These are phyloP conservation scores for Ganaspis sp. DNA, from an alignment of 1,140 invertebrate genomes.

Conservation along the genomic window DNA sequence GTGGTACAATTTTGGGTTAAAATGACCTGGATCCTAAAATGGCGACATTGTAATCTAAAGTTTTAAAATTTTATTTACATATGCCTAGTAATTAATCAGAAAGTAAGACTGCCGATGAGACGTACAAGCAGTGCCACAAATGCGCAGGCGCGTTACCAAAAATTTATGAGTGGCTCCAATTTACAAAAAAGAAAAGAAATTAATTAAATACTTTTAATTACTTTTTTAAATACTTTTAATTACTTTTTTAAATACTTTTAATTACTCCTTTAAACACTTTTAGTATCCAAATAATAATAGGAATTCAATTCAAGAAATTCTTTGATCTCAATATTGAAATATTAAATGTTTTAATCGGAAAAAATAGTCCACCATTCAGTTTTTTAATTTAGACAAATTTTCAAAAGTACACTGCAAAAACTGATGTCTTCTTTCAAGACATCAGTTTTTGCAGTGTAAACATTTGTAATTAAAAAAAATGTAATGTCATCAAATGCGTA, in stretches of 20 bases:
- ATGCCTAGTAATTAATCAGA: constrained; percentile 28
- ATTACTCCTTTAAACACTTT: too few relatives aligned
- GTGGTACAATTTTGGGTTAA: neutral
- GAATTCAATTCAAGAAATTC: too few relatives aligned
- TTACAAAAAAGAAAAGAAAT: neutral
- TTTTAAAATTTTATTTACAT: constrained; percentile 8
- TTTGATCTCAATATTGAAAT: too few relatives aligned
- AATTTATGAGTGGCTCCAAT: constrained; percentile 13
- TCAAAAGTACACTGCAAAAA: too few relatives aligned
- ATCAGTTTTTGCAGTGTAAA: too few relatives aligned
- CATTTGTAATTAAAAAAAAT: too few relatives aligned
- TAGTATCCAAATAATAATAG: too few relatives aligned
- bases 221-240: neutral
- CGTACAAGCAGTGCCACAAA: constrained; percentile 41
- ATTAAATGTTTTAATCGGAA: too few relatives aligned
- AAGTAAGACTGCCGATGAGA: constrained; percentile 36
- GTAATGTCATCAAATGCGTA: too few relatives aligned
- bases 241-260: neutral
- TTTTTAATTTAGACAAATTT: too few relatives aligned
- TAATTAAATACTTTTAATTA: neutral
- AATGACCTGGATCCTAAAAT: neutral
- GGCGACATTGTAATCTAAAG: neutral
- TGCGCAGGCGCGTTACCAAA: constrained; percentile 19
- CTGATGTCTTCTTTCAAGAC: too few relatives aligned
- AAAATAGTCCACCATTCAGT: too few relatives aligned